Base-by-base conservation (phyloP, 2,113 vertebrate genomes). In the Furnarius figulus region DNA sequence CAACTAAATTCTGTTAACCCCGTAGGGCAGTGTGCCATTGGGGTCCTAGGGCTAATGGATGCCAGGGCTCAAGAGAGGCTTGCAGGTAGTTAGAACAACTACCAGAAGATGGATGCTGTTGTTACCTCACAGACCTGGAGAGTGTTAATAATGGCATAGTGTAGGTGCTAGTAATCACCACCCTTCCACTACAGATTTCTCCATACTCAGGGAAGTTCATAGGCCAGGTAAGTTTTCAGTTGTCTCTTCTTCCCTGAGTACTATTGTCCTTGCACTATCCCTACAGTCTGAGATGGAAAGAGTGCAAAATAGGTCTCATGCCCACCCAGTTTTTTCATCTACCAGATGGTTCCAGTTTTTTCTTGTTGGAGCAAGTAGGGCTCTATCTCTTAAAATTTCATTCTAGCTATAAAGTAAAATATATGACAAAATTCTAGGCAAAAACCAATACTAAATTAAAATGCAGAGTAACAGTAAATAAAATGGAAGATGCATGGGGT, bases 1-100 rank as follows among this genome's bases (percentile, higher is more conserved):
- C 5, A 15, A 2, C 24, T 80, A 39, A 91, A 47, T 65, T 55
- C 33, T 65, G 4, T 62, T 74, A 56, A 44, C 62, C 39, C 33
- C 17, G 49, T 68, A 27, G 47, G 31, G 42, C 23, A 80, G 39
- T 0, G 0, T 30, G 49, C 35, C 42, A 15, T 80, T 0, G 0
- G 19, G 33, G 33, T 79, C 25, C 44, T 55, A 6, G 63, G 28
- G 40, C 22, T 44, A 24, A 67, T 27, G 47, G 33, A 50, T 76
- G 17, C 25, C 33, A 84, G n/a, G 35, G 14, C 25, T 87, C 55
- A 74, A 37, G n/a, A 74, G 12, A 14, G 21, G 13, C 15, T 74
- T 77, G 14, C 13, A 37, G 65, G 28, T 68, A 52, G 23, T 77
- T 79, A 33, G 25, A 73, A 33, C 25, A 76, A 31, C 58, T 68